Percentiles rank a stretch among this genome's conserved stretches.
phyloP scores from a whole-genome alignment of 2,888 invertebrate genomes.

The Megastigmus dorsalis region DNA sequence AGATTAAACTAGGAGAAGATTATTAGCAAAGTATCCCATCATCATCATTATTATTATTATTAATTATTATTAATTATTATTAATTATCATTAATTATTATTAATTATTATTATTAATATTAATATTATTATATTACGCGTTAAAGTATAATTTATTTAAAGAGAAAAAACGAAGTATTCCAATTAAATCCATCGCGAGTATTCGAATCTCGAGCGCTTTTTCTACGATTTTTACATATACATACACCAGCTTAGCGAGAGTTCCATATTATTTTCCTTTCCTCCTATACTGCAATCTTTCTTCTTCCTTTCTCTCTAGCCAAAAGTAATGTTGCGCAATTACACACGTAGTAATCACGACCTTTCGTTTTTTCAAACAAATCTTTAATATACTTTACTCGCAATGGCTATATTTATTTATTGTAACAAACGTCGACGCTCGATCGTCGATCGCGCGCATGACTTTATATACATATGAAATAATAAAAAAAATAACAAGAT shows the following conservation, averaged over 20 bases:
- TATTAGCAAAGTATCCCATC: conserved; percentile 40
- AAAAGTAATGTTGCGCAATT: too few relatives aligned
- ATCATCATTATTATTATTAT: conserved; percentile 32
- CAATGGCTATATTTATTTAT: conserved; percentile 50
- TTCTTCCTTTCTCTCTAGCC: too few relatives aligned
- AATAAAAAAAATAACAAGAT: too few relatives aligned
- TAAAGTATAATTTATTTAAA: conserved; percentile 47
- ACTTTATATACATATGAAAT: conserved; percentile 60
- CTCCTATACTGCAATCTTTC: not conserved
- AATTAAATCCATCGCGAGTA: conserved; percentile 31
- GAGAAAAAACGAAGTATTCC: conserved; percentile 36
- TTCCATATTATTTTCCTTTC: conserved; percentile 16
- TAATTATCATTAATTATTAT: too few relatives aligned
- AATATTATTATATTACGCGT: conserved; percentile 25
- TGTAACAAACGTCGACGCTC: conserved; percentile 50
- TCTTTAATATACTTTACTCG: conserved; percentile 24
- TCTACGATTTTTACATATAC: conserved; percentile 46
- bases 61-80: too few relatives aligned
- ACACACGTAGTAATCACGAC: not conserved
- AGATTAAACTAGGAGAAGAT: not conserved
- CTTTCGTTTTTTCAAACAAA: conserved; percentile 3
- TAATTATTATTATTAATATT: conserved; percentile 22
- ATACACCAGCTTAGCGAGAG: conserved; percentile 20
- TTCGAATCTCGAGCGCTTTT: conserved; percentile 37
- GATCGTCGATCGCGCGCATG: conserved; percentile 61